Conservation (phyloP, 1,140 invertebrate genomes). For the Bombus ignitus region DNA sequence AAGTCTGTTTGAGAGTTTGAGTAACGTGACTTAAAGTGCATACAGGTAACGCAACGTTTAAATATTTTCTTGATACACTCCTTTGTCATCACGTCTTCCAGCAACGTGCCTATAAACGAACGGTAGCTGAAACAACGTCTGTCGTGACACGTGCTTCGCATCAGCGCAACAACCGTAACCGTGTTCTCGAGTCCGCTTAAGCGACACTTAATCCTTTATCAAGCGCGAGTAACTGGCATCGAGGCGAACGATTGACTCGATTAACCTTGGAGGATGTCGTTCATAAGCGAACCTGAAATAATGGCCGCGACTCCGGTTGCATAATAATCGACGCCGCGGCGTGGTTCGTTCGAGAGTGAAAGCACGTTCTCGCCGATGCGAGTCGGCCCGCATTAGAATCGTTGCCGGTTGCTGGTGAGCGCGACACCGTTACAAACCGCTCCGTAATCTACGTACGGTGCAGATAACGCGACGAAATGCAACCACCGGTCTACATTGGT, state of each 20-base stretch:
- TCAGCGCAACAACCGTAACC: slow-evolving; percentile 6
- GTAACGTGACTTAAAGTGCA: too few species aligned
- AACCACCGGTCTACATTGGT: background rate
- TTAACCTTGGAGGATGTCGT: slow-evolving; percentile 58
- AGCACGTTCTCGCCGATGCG: slow-evolving; percentile 35
- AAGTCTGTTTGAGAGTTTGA: too few species aligned
- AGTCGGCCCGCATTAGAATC: slow-evolving; percentile 43
- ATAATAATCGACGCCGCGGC: slow-evolving; percentile 48
- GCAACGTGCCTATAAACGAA: background rate
- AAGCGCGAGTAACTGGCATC: slow-evolving; percentile 43
- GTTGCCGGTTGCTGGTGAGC: background rate
- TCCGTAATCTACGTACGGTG: background rate
- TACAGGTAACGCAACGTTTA: background rate
- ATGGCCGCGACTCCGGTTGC: slow-evolving; percentile 54
- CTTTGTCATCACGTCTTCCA: background rate
- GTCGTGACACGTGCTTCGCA: slow-evolving; percentile 9
- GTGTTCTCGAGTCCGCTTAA: slow-evolving; percentile 4
- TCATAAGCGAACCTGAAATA: slow-evolving; percentile 58
- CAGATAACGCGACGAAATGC: slow-evolving; percentile 18
- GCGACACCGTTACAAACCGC: slow-evolving; percentile 15
- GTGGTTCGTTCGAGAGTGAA: slow-evolving; percentile 49
- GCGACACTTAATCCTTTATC: slow-evolving; percentile 33
- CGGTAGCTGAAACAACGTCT: background rate
- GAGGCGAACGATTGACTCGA: slow-evolving; percentile 49
- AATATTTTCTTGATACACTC: background rate